Evolutionary conservation across 2,113 vertebrate genomes (phyloP), one percentile per base, ranked within the genome.

Genomic region (Corydoras maculifer): DNA sequence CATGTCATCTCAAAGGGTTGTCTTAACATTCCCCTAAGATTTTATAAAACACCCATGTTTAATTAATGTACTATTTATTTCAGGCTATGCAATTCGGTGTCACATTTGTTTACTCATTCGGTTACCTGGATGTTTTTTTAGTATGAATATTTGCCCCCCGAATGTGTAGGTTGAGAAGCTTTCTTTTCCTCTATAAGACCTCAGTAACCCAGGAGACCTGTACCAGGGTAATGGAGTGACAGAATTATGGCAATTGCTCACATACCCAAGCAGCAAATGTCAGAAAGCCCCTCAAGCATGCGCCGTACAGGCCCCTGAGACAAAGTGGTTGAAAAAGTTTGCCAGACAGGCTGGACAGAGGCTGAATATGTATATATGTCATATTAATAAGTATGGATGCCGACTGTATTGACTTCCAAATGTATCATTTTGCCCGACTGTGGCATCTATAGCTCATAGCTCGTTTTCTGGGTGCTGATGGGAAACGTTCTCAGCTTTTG

Each of bases 231-330:
- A 75, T 65, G 69, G 74, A 75, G 69, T 69, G 73, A 65, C 49
- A 62, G 69, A 62, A 72, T 72, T 68, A 65, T 61, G 59, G 61
- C 69, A 30, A 75, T 72, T 68, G 69, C 69, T 75, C 69, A 72
- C 65, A 69, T 6, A 35, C 59, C 62, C 77, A 72, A 72, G 65
- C 65, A 75, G 55, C 69, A 72, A 69, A 69, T 72, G 73, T 69
- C 69, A 78, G 73, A 64, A 78, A 72, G 49, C 53, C 73, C 65
- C 73, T 72, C 54, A 69, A 61, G 73, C 77, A 69, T 58, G 58
- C 32, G 48, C 65, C 50, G 35, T 71, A 62, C 66, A 57, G 50
- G 31, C 55, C 69, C 48, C 25, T 55, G 61, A 75, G 59, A 78
- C 55, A 71, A 49, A 71, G 59, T 59, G 59, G 31, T 69, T 72